phyloP scores from a whole-genome alignment of 2,113 vertebrate genomes.

The Ranitomeya variabilis region DNA sequence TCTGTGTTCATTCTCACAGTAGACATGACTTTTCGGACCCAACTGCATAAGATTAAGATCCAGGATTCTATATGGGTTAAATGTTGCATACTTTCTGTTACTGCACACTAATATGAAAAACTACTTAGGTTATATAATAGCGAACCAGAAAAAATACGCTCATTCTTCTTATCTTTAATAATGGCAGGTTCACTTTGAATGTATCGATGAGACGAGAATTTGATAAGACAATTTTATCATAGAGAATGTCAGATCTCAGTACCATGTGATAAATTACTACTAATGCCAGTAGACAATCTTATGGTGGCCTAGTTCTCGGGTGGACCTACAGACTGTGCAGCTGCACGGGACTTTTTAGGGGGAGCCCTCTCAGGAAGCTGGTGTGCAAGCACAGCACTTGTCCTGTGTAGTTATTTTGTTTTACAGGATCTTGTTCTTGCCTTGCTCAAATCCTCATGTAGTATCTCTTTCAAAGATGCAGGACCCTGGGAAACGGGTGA shows the following conservation, averaged over 20 bases:
- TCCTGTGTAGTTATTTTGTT: too few relatives aligned
- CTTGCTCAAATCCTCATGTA: too few relatives aligned
- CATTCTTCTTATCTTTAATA: not conserved
- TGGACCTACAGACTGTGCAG: too few relatives aligned
- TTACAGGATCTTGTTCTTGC: too few relatives aligned
- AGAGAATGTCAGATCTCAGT: not conserved
- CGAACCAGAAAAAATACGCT: constrained; percentile 6
- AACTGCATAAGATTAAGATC: constrained; percentile 51
- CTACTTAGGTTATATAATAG: constrained; percentile 7
- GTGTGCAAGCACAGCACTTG: too few relatives aligned
- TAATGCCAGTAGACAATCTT: too few relatives aligned
- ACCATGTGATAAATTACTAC: not conserved
- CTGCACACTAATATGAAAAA: constrained; percentile 41
- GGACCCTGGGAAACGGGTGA: too few relatives aligned
- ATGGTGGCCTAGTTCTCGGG: too few relatives aligned
- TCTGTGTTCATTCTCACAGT: constrained; percentile 40
- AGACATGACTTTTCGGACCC: constrained; percentile 39
- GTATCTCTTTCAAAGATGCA: too few relatives aligned
- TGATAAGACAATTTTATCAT: not conserved
- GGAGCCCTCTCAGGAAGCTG: too few relatives aligned
- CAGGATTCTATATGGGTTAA: constrained; percentile 36
- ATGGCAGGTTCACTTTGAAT: not conserved
- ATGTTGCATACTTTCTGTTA: not conserved
- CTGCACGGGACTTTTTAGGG: too few relatives aligned
- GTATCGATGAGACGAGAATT: not conserved